A percentile compares a stretch with the other conserved stretches of the same genome.
Conservation (phyloP, 2,113 vertebrate genomes). For the Scatophagus argus region DNA sequence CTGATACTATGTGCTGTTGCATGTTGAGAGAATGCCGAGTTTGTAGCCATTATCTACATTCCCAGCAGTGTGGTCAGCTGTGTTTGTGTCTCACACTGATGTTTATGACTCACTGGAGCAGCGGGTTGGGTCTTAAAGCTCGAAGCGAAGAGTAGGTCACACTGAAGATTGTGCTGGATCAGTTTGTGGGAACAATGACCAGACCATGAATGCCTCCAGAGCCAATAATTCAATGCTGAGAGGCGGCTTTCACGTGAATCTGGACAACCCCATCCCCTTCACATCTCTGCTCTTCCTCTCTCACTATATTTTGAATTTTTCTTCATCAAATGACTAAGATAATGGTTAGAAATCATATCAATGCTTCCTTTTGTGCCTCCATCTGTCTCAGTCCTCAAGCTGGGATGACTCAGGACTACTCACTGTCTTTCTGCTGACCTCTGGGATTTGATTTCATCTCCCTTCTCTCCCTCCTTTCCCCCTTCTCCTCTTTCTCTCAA, state of each 20-base stretch:
- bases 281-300: neutral
- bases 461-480: neutral
- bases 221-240: neutral
- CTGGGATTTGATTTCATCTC: conserved; percentile 45
- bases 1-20: conserved; percentile 16
- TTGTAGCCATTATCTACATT: conserved; percentile 53
- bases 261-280: neutral
- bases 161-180: conserved; percentile 5
- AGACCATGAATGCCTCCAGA: neutral
- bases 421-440: conserved; percentile 68
- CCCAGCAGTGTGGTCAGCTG: conserved; percentile 29
- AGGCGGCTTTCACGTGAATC: neutral
- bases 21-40: conserved; percentile 35
- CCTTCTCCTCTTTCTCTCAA: neutral
- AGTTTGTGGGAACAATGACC: conserved; percentile 11
- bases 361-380: conserved; percentile 29
- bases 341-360: conserved; percentile 24
- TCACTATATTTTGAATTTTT: conserved; percentile 4
- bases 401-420: conserved; percentile 71
- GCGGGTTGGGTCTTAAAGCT: conserved; percentile 10
- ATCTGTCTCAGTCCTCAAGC: conserved; percentile 42
- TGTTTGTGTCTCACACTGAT: conserved; percentile 14
- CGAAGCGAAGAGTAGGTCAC: conserved; percentile 14
- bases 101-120: conserved; percentile 55
- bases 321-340: neutral